A percentile compares a stretch with the other conserved stretches of the same genome.
Conservation (phyloP, 2,888 invertebrate genomes). For the Rhopalosiphum nymphaeae region DNA sequence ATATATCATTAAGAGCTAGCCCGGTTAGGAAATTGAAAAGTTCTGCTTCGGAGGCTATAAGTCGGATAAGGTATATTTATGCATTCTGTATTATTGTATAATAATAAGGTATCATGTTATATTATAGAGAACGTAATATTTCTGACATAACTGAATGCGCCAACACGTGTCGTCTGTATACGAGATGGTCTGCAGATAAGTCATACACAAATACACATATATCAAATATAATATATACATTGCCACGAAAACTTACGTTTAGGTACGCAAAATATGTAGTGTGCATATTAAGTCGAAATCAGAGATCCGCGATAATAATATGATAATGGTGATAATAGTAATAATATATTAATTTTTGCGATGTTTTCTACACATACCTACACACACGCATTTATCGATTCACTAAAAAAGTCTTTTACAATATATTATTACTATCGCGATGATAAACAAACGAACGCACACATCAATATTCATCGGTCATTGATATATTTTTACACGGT, state of each 20-base stretch:
- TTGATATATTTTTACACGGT: background rate
- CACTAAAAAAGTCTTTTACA: background rate
- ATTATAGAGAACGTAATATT: background rate
- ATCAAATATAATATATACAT: background rate
- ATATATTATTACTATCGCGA: background rate
- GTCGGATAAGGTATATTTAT: background rate
- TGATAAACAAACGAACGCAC: background rate
- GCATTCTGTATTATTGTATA: background rate
- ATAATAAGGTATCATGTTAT: background rate
- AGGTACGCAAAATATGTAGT: background rate
- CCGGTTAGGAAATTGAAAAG: constrained; percentile 35
- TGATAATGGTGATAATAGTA: background rate
- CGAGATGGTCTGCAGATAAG: background rate
- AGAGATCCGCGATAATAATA: background rate
- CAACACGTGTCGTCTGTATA: background rate
- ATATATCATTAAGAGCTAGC: background rate
- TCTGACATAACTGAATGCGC: background rate
- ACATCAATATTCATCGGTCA: background rate
- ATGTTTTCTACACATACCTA: background rate
- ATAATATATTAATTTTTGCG: background rate
- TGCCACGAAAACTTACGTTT: background rate
- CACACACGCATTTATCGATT: background rate
- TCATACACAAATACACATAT: background rate
- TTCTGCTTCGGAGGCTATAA: background rate
- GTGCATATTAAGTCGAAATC: background rate